These are phyloP conservation scores for Otis tarda DNA, from an alignment of 2,113 vertebrate species.

Conservation along the genomic window DNA sequence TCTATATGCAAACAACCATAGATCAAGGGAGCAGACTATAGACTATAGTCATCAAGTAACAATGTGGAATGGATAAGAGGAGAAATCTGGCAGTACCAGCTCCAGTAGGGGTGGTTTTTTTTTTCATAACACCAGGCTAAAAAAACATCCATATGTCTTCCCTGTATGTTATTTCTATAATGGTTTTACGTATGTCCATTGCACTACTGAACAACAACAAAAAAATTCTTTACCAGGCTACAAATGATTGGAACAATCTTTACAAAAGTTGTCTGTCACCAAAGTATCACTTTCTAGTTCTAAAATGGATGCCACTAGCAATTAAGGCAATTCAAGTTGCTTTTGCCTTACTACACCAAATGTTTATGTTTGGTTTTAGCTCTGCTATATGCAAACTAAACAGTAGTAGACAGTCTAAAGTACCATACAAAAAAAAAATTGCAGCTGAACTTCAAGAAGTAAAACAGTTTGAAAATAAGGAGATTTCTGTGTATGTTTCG, in stretches of 20 bases:
- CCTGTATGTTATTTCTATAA: background rate
- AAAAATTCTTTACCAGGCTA: background rate
- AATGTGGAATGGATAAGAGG: background rate
- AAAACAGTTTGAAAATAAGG: background rate
- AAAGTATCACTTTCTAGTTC: background rate
- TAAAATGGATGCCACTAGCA: background rate
- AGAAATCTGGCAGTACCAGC: background rate
- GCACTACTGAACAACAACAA: background rate
- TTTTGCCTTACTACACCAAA: background rate
- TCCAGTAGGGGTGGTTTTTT: background rate
- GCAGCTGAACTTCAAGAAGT: background rate
- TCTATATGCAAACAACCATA: background rate
- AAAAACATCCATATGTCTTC: background rate
- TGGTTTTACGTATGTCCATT: background rate
- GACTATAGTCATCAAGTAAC: background rate
- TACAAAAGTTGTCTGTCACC: background rate
- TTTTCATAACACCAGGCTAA: background rate
- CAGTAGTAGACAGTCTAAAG: background rate
- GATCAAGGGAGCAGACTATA: background rate
- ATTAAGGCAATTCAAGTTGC: background rate
- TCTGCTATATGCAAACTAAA: background rate
- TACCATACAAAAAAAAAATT: background rate
- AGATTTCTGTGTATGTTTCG: background rate
- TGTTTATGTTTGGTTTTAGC: background rate
- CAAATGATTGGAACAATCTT: background rate